Percentiles rank a stretch among this genome's conserved stretches.
Conservation (phyloP, 2,113 vertebrate genomes). For the Megaceryle maxima region DNA sequence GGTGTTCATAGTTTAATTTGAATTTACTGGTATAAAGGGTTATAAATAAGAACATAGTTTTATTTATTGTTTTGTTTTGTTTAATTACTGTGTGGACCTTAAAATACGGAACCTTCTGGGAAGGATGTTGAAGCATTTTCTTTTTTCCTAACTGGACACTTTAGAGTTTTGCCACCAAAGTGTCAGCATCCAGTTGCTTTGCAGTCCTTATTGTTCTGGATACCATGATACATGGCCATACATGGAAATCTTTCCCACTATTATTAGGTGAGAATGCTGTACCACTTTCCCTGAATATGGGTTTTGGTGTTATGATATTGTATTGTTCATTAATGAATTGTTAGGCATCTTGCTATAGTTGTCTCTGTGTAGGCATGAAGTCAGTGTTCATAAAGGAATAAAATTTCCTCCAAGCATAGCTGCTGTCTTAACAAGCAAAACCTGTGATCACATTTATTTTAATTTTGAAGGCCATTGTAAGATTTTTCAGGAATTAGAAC, state of each 20-base stretch:
- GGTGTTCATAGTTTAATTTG: background rate
- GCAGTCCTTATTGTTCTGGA: background rate
- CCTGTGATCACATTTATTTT: background rate
- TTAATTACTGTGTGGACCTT: background rate
- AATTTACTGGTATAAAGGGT: background rate
- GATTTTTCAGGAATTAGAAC: background rate
- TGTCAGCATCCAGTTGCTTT: background rate
- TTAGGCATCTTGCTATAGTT: background rate
- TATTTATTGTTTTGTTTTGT: background rate
- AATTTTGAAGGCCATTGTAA: background rate
- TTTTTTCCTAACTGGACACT: background rate
- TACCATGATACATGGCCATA: fast-evolving
- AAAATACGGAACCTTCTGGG: background rate
- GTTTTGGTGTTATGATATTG: background rate
- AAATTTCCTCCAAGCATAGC: background rate
- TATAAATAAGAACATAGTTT: background rate
- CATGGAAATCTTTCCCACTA: background rate
- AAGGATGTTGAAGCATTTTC: background rate
- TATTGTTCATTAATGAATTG: background rate
- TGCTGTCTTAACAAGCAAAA: background rate
- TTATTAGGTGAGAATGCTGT: background rate
- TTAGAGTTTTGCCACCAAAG: background rate
- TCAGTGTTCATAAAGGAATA: background rate
- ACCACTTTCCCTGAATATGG: background rate
- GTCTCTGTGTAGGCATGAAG: background rate